These are phyloP conservation scores for Furnarius figulus DNA, from an alignment of 2,113 vertebrate genomes.

Conservation along the genomic window DNA sequence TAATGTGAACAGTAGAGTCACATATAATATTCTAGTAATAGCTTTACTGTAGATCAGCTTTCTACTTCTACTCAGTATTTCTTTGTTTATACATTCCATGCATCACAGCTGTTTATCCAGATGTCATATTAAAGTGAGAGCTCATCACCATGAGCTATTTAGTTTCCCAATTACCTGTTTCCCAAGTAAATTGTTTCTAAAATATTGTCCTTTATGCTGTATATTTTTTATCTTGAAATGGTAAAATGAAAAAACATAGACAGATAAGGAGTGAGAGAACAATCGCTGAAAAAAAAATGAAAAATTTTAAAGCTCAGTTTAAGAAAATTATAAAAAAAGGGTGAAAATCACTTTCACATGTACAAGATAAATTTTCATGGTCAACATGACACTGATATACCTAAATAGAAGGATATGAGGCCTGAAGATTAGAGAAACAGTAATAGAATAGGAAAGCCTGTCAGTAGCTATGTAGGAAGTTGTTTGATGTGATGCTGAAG, in stretches of 20 bases:
- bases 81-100: neutral
- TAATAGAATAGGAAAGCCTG: neutral
- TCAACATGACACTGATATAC: neutral
- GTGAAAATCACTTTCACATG: fast-evolving
- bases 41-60: neutral
- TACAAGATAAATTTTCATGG: neutral
- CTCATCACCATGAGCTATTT: neutral
- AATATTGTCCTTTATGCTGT: neutral
- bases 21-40: neutral
- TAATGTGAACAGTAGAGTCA: neutral
- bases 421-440: neutral
- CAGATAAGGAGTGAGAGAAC: neutral
- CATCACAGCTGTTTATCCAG: constrained; percentile 2
- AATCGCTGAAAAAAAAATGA: neutral
- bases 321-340: neutral
- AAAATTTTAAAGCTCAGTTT: neutral
- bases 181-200: neutral
- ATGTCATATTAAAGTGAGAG: neutral
- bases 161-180: neutral
- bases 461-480: neutral
- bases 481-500: neutral
- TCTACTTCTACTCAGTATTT: neutral
- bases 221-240: neutral
- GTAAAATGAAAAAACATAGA: neutral
- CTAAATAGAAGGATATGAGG: neutral